Conservation (phyloP, 2,888 invertebrate genomes). For the Mamestra brassicae region DNA sequence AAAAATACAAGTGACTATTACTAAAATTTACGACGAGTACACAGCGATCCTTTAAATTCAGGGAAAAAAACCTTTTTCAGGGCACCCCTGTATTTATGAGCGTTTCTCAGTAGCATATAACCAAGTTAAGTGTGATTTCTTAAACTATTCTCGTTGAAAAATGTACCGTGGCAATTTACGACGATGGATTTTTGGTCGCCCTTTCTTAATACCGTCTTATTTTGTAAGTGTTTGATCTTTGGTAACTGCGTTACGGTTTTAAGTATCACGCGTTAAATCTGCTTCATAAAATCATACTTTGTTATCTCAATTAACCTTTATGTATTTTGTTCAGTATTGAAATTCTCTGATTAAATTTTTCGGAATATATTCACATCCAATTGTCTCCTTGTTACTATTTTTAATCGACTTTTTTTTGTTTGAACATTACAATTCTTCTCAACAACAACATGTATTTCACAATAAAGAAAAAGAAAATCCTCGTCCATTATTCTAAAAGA, state of each 20-base stretch:
- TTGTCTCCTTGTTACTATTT: too few species aligned
- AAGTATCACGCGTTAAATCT: neutral
- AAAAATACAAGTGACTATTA: slow-evolving; percentile 66
- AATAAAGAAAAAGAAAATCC: neutral
- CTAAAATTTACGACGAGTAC: slow-evolving; percentile 79
- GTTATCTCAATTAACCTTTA: neutral
- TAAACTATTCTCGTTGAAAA: slow-evolving; percentile 61
- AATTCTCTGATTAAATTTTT: too few species aligned
- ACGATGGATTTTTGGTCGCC: slow-evolving; percentile 52
- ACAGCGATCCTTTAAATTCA: slow-evolving; percentile 77
- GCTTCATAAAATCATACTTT: neutral
- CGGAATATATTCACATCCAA: too few species aligned
- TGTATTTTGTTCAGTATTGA: neutral
- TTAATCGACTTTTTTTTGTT: too few species aligned
- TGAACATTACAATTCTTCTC: too few species aligned
- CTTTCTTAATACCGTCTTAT: slow-evolving; percentile 28
- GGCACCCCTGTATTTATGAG: slow-evolving; percentile 67
- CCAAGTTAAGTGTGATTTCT: slow-evolving; percentile 76
- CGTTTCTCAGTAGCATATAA: slow-evolving; percentile 70
- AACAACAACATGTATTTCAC: neutral
- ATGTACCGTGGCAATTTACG: slow-evolving; percentile 63
- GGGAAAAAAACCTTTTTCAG: slow-evolving; percentile 76
- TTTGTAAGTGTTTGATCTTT: slow-evolving; percentile 49
- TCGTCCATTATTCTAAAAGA: slow-evolving; percentile 44
- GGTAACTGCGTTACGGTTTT: slow-evolving; percentile 17